Conservation (phyloP, 2,888 invertebrate genomes). For the Melanostoma mellinum region DNA sequence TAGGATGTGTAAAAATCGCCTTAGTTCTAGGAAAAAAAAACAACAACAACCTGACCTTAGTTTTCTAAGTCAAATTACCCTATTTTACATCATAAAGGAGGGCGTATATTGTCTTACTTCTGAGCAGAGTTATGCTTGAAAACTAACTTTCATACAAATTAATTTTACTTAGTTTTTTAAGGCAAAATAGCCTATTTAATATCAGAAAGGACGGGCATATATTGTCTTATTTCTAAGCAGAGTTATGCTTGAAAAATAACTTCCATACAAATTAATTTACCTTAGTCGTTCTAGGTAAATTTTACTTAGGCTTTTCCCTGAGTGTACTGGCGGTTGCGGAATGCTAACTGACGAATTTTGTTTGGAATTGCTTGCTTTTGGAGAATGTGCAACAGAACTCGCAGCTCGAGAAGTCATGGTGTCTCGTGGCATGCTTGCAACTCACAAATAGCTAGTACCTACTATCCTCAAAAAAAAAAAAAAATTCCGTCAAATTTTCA, state of each 20-base stretch:
- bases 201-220: not conserved
- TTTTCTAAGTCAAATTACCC: not conserved
- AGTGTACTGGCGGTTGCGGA: no score
- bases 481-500: no score
- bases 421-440: no score
- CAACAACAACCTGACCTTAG: not conserved
- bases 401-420: no score
- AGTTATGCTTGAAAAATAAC: not conserved
- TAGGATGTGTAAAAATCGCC: not conserved
- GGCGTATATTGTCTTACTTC: not conserved
- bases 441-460: no score
- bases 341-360: no score
- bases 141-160: not conserved
- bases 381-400: no score
- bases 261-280: not conserved
- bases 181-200: not conserved
- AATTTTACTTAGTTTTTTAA: not conserved
- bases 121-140: conserved; percentile 2
- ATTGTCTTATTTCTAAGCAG: conserved; percentile 2
- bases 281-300: not conserved
- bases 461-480: no score
- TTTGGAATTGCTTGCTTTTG: no score
- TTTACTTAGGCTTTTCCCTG: no score
- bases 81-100: no score
- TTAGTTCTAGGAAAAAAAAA: not conserved